Evolutionary conservation across 2,888 invertebrate genomes (phyloP).

Genomic region (Scaptomyza flava): DNA sequence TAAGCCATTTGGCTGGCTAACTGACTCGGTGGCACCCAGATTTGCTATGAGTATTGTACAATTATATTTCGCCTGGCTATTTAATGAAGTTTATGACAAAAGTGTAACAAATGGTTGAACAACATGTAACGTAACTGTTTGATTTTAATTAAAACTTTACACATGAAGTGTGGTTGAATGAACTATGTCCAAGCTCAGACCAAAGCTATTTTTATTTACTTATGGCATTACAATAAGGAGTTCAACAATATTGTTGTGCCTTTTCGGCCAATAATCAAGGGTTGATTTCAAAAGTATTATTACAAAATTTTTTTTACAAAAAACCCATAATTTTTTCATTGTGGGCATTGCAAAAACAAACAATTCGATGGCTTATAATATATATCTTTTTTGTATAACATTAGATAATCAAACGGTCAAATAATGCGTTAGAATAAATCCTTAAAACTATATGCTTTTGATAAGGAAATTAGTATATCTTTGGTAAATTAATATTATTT

Average conservation of each 20-base stretch:
- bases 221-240: too few species aligned
- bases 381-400: too few species aligned
- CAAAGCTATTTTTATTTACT: background rate
- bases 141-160: slow-evolving; percentile 43
- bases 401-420: too few species aligned
- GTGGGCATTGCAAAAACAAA: too few species aligned
- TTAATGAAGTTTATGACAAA: slow-evolving; percentile 40
- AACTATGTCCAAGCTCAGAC: slow-evolving; percentile 18
- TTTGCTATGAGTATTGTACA: slow-evolving; percentile 44
- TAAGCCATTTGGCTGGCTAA: slow-evolving; percentile 57
- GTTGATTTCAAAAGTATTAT: too few species aligned
- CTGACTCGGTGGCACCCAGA: slow-evolving; percentile 39
- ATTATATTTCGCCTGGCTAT: slow-evolving; percentile 40
- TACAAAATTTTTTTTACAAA: too few species aligned
- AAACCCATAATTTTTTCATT: too few species aligned
- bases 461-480: background rate
- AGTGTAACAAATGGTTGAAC: slow-evolving; percentile 61
- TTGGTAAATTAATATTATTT: background rate
- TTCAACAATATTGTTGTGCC: too few species aligned
- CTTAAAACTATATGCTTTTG: background rate
- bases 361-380: too few species aligned
- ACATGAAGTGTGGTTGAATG: slow-evolving; percentile 48
- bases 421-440: too few species aligned
- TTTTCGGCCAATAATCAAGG: too few species aligned
- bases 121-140: slow-evolving; percentile 35